Evolutionary conservation across 2,888 invertebrate species (phyloP), one percentile per base, ranked within the genome.

Genomic region (Apoderus coryli): DNA sequence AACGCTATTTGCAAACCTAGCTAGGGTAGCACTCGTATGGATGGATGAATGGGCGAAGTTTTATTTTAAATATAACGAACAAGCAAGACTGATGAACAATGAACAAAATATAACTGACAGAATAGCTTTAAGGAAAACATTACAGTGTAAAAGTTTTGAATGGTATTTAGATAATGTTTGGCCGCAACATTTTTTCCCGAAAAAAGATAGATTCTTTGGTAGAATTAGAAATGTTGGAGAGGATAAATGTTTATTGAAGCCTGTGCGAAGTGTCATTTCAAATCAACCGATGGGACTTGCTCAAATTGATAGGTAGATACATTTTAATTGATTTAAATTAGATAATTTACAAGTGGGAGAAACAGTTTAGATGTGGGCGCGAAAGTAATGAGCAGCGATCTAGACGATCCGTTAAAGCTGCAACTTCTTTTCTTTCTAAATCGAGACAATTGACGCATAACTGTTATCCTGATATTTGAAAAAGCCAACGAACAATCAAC

Each of bases 21-120:
- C 89, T 0, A 64, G 98, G 34, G 92, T 90, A 0, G 93, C 93
- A 1, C 66, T 82, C 2, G 95, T 95, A 0, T 98, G 96, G 96
- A 85, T 98, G 84, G 96, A 96, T 52, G 84, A 95, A 32, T 95
- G 93, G 82, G 79, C 84, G 7, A 77, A 84, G 38, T 90, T 92
- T 56, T 86, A 77, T 50, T 86, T 88, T 54, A 82, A 81, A 52
- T 81, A 86, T 44, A 88, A 85, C 50, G 75, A 69, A 42, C 68
- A 76, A 22, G 72, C 79, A 1, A 39, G 44, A 14, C 30, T 12
- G 4, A 51, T 69, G 14, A 64, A 69, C 14, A 66, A 72, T 27
- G 61, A 66, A 31, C 77, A 82, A 44, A 61, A 67, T 34, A 65
- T 77, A 0, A 61, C 60, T 0, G 61, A 67, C 15, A 63, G 96